Evolutionary conservation across 2,888 invertebrate genomes (phyloP).

Genomic region (Acrobasis suavella): DNA sequence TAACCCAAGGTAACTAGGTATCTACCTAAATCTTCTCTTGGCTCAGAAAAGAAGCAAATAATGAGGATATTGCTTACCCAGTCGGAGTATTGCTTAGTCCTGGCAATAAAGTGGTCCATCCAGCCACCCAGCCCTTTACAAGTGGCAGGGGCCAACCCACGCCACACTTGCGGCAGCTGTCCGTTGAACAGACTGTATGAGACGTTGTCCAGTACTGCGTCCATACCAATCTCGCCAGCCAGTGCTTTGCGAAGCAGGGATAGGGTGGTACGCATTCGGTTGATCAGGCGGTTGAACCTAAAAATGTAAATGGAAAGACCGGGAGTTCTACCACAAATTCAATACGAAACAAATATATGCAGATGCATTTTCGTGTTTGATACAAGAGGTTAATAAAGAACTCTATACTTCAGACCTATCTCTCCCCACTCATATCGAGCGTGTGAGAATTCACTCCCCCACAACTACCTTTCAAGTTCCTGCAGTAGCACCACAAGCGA

Average conservation of each 20-base stretch:
- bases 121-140: conserved; percentile 93
- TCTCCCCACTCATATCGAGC: no score
- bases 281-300: conserved; percentile 89
- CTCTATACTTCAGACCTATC: no score
- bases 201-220: conserved; percentile 91
- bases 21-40: no score
- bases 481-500: conserved; percentile 93
- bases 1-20: no score
- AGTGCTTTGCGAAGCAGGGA: conserved; percentile 90
- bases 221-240: conserved; percentile 96
- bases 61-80: conserved; percentile 82
- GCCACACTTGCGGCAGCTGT: conserved; percentile 90
- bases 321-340: no score
- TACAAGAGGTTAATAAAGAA: no score
- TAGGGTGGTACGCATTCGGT: conserved; percentile 86
- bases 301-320: neutral
- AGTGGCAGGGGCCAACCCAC: conserved; percentile 91
- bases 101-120: conserved; percentile 91
- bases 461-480: conserved; percentile 87
- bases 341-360: no score
- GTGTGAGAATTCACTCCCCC: no score
- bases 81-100: conserved; percentile 87
- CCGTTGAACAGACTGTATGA: conserved; percentile 93
- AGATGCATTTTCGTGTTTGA: no score
- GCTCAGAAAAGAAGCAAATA: no score